Conservation (phyloP, 2,113 vertebrate genomes). For the Paradoxurus hermaphroditus region DNA sequence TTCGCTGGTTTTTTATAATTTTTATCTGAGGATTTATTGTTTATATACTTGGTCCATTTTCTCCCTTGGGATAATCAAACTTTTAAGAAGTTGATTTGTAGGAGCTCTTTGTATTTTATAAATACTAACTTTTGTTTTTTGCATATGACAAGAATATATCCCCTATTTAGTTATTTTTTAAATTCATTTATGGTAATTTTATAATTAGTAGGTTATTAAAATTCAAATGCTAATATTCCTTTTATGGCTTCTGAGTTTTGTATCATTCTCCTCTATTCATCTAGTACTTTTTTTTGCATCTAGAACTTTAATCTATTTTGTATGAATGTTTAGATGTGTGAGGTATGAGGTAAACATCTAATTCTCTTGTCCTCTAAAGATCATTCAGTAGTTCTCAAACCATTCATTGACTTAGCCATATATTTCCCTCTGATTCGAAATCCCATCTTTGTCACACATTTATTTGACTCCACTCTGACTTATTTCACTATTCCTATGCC, state of each 20-base stretch:
- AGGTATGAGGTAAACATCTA: not conserved
- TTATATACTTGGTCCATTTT: not conserved
- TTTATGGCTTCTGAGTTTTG: not conserved
- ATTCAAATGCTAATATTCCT: not conserved
- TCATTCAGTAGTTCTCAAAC: not conserved
- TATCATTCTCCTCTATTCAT: not conserved
- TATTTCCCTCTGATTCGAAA: not conserved
- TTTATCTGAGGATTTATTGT: not conserved
- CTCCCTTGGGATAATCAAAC: not conserved
- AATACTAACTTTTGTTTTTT: not conserved
- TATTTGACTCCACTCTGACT: not conserved
- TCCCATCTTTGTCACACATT: not conserved
- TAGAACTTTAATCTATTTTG: not conserved
- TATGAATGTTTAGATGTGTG: not conserved
- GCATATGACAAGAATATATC: not conserved
- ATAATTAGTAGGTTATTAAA: not conserved
- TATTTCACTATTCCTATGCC: not conserved
- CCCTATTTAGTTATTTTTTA: not conserved
- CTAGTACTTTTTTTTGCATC: not conserved
- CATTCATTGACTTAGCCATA: not conserved
- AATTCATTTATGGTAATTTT: not conserved
- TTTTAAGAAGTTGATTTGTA: not conserved
- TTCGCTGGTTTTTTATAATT: not conserved
- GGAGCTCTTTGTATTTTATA: not conserved
- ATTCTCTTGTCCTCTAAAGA: not conserved